Percentiles rank a stretch among this genome's conserved stretches.
phyloP scores from a whole-genome alignment of 2,113 vertebrate species.

The Dipodomys spectabilis region DNA sequence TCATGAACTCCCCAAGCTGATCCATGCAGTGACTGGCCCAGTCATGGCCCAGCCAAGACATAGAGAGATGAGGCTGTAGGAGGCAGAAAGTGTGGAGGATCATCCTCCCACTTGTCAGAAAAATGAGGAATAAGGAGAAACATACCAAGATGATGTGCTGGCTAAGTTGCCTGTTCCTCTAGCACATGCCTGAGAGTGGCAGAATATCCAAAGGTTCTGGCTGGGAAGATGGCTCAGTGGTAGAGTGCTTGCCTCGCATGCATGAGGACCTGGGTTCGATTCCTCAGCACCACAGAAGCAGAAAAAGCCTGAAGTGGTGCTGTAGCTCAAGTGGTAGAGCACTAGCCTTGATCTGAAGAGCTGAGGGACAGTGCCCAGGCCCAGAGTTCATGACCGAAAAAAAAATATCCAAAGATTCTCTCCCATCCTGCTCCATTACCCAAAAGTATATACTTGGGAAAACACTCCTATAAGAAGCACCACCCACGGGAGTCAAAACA shows the following conservation, averaged over 20 bases:
- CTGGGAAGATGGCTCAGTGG: too few species aligned
- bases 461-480: background rate
- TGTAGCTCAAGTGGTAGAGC: too few species aligned
- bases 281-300: too few species aligned
- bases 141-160: background rate
- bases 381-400: too few species aligned
- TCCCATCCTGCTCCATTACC: too few species aligned
- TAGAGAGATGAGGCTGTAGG: background rate
- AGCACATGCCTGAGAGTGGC: background rate
- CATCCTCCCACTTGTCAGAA: background rate
- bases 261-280: too few species aligned
- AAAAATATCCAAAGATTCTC: too few species aligned
- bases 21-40: background rate
- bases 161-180: background rate
- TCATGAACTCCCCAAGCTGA: too few species aligned
- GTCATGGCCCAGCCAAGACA: background rate
- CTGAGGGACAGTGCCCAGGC: too few species aligned
- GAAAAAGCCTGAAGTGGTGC: too few species aligned
- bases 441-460: background rate
- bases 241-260: too few species aligned
- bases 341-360: too few species aligned
- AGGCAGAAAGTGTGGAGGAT: background rate
- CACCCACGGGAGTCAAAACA: background rate
- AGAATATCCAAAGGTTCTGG: background rate
- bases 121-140: background rate